Conservation (phyloP, 2,888 invertebrate species). For the Scaptomyza caliginosa region DNA sequence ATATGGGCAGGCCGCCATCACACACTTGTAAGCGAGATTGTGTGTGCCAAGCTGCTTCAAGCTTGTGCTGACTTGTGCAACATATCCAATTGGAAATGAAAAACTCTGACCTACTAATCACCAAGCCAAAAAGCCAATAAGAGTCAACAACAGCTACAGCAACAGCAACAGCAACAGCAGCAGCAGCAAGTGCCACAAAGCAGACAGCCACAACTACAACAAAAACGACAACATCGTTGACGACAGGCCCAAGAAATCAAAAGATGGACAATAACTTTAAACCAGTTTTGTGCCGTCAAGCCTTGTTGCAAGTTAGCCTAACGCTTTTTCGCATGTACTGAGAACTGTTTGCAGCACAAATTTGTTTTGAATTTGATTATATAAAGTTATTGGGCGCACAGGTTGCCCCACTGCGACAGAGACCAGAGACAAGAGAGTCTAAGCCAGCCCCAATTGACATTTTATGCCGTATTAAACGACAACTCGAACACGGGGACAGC, state of each 20-base stretch:
- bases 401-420: constrained; percentile 38
- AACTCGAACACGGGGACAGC: constrained; percentile 39
- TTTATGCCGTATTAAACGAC: constrained; percentile 72
- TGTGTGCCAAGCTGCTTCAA: constrained; percentile 29
- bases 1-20: constrained; percentile 62
- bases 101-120: constrained; percentile 79
- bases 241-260: constrained; percentile 76
- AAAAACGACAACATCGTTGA: constrained; percentile 21
- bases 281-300: constrained; percentile 69
- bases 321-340: constrained; percentile 45
- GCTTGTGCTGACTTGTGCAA: constrained; percentile 59
- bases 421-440: constrained; percentile 11
- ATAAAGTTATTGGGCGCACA: constrained; percentile 60
- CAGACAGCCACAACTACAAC: constrained; percentile 58
- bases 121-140: constrained; percentile 79
- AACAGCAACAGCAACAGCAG: constrained; percentile 3
- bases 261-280: constrained; percentile 80
- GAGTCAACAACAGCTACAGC: constrained; percentile 60
- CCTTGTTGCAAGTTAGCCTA: constrained; percentile 63
- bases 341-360: constrained; percentile 63
- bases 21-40: constrained; percentile 62
- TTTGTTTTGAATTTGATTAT: constrained; percentile 79
- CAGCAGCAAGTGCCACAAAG: constrained; percentile 59
- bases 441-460: constrained; percentile 71
- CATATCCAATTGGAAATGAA: constrained; percentile 80